phyloP scores from a whole-genome alignment of 2,113 vertebrate genomes.

The Hippopotamus amphibius region DNA sequence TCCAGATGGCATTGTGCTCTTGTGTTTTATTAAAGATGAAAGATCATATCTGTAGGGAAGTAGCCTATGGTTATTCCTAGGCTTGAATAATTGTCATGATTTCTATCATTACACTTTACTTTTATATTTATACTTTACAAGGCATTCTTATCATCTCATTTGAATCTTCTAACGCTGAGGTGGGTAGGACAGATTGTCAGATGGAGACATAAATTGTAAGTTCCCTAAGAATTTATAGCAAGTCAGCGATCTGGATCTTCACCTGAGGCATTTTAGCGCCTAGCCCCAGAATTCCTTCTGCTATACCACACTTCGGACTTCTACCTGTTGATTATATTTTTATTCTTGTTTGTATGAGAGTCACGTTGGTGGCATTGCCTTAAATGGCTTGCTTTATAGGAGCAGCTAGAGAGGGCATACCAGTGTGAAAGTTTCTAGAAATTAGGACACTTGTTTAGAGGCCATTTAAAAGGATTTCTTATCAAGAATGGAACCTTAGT shows the following conservation, averaged over 20 bases:
- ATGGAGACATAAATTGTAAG: neutral
- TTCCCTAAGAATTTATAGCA: neutral
- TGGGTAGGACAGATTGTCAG: neutral
- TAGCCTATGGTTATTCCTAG: neutral
- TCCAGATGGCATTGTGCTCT: neutral
- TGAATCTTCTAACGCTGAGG: constrained; percentile 26
- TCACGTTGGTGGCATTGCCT: neutral
- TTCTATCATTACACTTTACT: neutral
- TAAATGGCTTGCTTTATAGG: neutral
- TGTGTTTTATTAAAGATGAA: constrained; percentile 48
- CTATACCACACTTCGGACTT: neutral
- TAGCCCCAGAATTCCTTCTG: neutral
- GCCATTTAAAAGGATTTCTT: neutral
- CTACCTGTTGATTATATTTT: neutral
- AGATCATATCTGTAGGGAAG: constrained; percentile 16
- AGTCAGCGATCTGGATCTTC: neutral
- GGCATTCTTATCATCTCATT: constrained; percentile 24
- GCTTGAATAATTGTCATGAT: neutral
- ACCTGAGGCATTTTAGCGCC: neutral
- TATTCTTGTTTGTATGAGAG: neutral
- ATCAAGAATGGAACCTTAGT: neutral
- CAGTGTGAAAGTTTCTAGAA: constrained; percentile 12
- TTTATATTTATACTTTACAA: neutral
- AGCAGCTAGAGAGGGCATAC: neutral
- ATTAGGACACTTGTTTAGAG: neutral